These are phyloP conservation scores for Bolborhynchus lineola DNA, from an alignment of 2,113 vertebrate genomes.

Conservation along the genomic window DNA sequence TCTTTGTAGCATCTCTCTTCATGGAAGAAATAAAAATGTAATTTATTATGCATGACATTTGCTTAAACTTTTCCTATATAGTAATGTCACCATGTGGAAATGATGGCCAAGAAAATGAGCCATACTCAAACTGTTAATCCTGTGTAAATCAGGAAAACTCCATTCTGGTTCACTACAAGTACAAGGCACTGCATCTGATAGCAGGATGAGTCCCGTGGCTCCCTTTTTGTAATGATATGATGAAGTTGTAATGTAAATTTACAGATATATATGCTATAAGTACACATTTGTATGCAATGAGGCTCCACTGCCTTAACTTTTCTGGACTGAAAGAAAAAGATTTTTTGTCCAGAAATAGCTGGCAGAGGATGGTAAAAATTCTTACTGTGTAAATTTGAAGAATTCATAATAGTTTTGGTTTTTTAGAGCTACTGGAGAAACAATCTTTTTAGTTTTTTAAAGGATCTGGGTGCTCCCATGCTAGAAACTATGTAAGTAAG, in stretches of 20 bases:
- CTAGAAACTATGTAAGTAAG: not conserved
- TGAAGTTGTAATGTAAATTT: not conserved
- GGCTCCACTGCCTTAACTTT: not conserved
- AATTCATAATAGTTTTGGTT: not conserved
- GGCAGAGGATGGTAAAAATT: not conserved
- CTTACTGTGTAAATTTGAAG: not conserved
- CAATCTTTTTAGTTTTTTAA: not conserved
- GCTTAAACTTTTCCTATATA: not conserved
- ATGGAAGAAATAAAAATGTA: not conserved
- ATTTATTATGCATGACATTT: not conserved
- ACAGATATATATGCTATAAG: not conserved
- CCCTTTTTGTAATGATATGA: not conserved
- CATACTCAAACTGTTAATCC: not conserved
- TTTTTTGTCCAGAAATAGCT: not conserved
- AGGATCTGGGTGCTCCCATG: not conserved
- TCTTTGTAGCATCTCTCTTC: not conserved
- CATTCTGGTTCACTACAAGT: not conserved
- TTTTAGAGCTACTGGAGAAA: not conserved
- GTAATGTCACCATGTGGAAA: not conserved
- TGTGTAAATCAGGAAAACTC: not conserved
- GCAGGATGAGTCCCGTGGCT: not conserved
- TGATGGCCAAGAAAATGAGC: not conserved
- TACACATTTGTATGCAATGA: conserved; percentile 2
- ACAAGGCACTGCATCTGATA: not conserved
- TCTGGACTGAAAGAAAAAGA: not conserved